Evolutionary conservation across 2,888 invertebrate genomes (phyloP), one percentile per base, ranked within the genome.

Genomic region (Cantharis lateralis): DNA sequence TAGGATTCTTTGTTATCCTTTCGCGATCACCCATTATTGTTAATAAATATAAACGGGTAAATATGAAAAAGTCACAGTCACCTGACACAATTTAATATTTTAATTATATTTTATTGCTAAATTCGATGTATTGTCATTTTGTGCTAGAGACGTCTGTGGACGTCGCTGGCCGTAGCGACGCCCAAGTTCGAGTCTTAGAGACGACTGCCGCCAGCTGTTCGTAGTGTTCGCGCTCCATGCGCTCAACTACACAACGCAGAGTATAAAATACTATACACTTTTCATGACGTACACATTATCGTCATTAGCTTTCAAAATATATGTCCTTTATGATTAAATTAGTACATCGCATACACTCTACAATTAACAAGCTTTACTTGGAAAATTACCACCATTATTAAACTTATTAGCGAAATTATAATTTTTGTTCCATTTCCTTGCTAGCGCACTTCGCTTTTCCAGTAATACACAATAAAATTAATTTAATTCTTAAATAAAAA

Each of bases 1-100:
- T 94, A 83, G 94, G 86, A 79, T 86, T 87, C 83, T 88, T 88
- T 70, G 85, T 82, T 82, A 86, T 86, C 83, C 88, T 86, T 79
- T 88, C 88, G 66, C 87, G 84, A 78, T 88, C 88, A 76, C 86
- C 86, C 87, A 88, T 88, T 74, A 69, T 72, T 69, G 78, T 69
- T 70, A 73, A 72, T 15, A 20, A 70, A 62, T 63, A 62, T 26
- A 69, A 61, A 70, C 70, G 70, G 74, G 73, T 73, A 78, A 76
- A 80, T 82, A 81, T 81, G 80, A 80, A 82, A 82, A 82, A 78
- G 81, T 79, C 78, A 75, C 81, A 79, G 72, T 78, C 80, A 80
- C 80, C 75, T 68, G 69, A 78, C 71, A 72, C 71, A 76, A 74
- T 28, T 74, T 73, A 70, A 77, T 28, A 71, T 72, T n/a, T 74